Conservation (phyloP, 2,888 invertebrate genomes). For the Sarcophaga variegata region DNA sequence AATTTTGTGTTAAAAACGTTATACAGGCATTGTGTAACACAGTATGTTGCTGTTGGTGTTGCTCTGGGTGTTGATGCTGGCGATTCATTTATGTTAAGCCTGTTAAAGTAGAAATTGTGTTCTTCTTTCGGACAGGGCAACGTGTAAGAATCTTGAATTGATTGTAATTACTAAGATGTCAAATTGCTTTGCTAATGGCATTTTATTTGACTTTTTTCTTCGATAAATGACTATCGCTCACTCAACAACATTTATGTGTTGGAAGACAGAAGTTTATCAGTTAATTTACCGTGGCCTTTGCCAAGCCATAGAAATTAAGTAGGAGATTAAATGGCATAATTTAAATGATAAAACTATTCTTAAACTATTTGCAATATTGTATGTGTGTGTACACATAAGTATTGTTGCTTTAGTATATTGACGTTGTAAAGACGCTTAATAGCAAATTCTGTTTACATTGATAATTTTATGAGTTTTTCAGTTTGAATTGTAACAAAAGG, state of each 20-base stretch:
- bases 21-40: conserved; percentile 53
- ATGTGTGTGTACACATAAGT: neutral
- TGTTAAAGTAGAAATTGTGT: neutral
- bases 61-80: conserved; percentile 11
- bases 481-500: neutral
- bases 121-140: neutral
- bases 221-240: neutral
- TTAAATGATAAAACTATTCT: conserved; percentile 28
- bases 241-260: too few relatives aligned
- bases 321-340: conserved; percentile 20
- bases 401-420: too few relatives aligned
- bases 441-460: neutral
- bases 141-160: conserved; percentile 50
- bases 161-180: conserved; percentile 61
- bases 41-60: conserved; percentile 23
- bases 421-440: neutral
- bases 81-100: conserved; percentile 30
- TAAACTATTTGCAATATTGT: conserved; percentile 6
- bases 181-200: conserved; percentile 41
- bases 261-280: neutral
- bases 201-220: conserved; percentile 58
- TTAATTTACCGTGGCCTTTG: neutral
- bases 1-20: conserved; percentile 49
- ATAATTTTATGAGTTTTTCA: neutral
- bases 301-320: neutral